Conservation (phyloP, 2,888 invertebrate genomes). For the Cerastis leucographa region DNA sequence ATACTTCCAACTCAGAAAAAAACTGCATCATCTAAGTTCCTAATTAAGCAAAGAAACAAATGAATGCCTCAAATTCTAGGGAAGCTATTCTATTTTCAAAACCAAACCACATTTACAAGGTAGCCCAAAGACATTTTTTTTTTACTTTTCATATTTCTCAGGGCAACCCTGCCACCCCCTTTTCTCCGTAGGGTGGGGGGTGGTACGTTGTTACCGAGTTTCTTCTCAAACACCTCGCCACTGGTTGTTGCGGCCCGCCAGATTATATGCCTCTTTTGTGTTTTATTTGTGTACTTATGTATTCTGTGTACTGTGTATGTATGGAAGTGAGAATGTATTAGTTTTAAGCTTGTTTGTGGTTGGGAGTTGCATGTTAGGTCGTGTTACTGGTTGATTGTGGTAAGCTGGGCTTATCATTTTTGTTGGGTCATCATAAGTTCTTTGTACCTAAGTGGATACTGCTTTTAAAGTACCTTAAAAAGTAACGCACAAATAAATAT, state of each 20-base stretch:
- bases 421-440: background rate
- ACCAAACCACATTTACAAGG: constrained; percentile 1
- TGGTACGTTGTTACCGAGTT: constrained; percentile 72
- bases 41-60: background rate
- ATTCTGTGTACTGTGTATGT: constrained; percentile 32
- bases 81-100: background rate
- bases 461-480: background rate
- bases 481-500: fast-evolving
- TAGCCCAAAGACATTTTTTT: background rate
- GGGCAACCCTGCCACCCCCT: constrained; percentile 64
- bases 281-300: constrained; percentile 65
- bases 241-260: constrained; percentile 71
- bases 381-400: constrained; percentile 7
- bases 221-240: constrained; percentile 75
- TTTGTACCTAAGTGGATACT: background rate
- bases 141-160: constrained; percentile 26
- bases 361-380: constrained; percentile 30
- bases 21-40: background rate
- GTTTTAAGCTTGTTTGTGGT: constrained; percentile 61
- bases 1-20: background rate
- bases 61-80: background rate
- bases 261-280: constrained; percentile 75
- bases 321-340: constrained; percentile 51
- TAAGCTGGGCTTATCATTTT: constrained; percentile 6
- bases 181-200: constrained; percentile 60